Conservation (phyloP, 1,140 invertebrate genomes). For the Achroia grisella region DNA sequence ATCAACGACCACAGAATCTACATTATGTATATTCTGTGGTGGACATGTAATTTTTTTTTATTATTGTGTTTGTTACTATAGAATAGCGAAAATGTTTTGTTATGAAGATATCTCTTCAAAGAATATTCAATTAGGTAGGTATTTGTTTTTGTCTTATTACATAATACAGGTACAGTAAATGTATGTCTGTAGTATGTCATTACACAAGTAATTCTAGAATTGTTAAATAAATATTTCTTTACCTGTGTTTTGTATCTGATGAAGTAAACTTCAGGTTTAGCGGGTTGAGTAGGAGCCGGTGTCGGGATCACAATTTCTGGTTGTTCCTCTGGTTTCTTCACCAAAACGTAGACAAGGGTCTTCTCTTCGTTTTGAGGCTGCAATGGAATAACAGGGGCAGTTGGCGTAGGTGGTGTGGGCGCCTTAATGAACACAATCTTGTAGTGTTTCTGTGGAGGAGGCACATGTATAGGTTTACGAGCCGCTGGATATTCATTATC, state of each 20-base stretch:
- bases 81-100: no score
- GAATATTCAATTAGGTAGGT: no score
- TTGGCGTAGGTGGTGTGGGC: constrained; percentile 85
- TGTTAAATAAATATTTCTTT: constrained; percentile 8
- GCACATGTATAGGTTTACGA: constrained; percentile 76
- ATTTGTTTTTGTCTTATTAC: no score
- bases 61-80: no score
- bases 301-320: constrained; percentile 86
- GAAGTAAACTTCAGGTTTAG: constrained; percentile 91
- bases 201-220: no score
- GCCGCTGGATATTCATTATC: constrained; percentile 83
- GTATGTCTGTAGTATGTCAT: no score
- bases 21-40: no score
- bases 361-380: constrained; percentile 89
- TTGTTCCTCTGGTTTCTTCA: constrained; percentile 89
- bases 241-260: constrained; percentile 91
- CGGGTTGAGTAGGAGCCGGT: constrained; percentile 85
- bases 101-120: no score
- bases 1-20: no score
- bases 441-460: constrained; percentile 89
- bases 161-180: no score
- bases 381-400: constrained; percentile 82
- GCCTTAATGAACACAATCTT: constrained; percentile 93
- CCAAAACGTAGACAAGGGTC: constrained; percentile 91
- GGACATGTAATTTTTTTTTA: no score